Evolutionary conservation across 2,888 invertebrate genomes (phyloP).

Genomic region (Hermaeophaga mercurialis): DNA sequence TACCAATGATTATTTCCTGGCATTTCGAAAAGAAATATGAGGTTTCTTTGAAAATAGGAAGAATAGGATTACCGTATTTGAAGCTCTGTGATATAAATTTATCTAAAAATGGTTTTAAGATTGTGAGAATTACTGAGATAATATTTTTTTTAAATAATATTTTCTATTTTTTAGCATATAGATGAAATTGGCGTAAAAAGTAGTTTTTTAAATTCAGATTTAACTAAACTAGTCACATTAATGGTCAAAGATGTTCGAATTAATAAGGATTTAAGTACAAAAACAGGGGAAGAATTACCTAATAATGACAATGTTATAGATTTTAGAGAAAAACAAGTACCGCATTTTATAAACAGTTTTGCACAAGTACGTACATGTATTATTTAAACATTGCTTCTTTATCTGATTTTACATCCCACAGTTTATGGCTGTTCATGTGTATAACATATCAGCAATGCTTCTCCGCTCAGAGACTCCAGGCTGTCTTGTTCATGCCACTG

Average conservation of each 20-base stretch:
- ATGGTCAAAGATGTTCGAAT: conserved; percentile 81
- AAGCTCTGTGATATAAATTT: conserved; percentile 80
- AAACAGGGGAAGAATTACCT: conserved; percentile 49
- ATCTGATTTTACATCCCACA: conserved; percentile 56
- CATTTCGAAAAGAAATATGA: conserved; percentile 79
- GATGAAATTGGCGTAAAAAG: conserved; percentile 84
- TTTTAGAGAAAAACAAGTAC: conserved; percentile 76
- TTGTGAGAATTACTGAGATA: conserved; percentile 47
- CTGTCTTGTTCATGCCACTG: conserved; percentile 73
- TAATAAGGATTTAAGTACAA: conserved; percentile 70
- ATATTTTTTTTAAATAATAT: conserved; percentile 63
- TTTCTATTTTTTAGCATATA: conserved; percentile 68
- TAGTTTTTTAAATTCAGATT: conserved; percentile 86
- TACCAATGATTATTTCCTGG: conserved; percentile 80
- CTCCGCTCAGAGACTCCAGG: conserved; percentile 68
- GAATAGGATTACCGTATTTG: conserved; percentile 80
- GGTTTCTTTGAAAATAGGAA: conserved; percentile 78
- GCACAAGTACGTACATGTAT: conserved; percentile 69
- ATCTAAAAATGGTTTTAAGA: conserved; percentile 70
- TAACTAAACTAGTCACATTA: conserved; percentile 81
- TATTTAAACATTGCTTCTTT: not conserved
- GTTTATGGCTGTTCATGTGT: conserved; percentile 86
- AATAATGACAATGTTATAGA: conserved; percentile 58
- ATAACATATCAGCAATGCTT: conserved; percentile 70
- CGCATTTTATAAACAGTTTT: conserved; percentile 79